Evolutionary conservation across 2,113 vertebrate genomes (phyloP), one percentile per base, ranked within the genome.

Genomic region (Pituophis catenifer): DNA sequence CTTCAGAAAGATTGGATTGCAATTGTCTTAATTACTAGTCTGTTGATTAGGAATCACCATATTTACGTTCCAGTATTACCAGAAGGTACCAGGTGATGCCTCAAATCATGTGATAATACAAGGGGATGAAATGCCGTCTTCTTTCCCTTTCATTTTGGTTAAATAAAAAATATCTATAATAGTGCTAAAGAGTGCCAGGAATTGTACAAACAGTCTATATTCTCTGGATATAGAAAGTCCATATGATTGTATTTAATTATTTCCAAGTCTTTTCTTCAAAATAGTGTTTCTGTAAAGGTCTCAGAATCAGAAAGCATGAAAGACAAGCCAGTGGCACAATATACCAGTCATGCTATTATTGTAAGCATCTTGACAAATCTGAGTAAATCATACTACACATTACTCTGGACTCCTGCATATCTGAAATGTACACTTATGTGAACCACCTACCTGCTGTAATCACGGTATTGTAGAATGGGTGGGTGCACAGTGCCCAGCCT

Each of bases 391-490:
- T 95, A 96, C 93, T 86, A 90, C 91, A 59, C 38, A 96, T 98
- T 97, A 97, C 19, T 52, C 90, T 89, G 95, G 96, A 96, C 97
- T 97, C 97, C 96, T 93, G 94, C 96, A 93, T 97, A 91, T 95
- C 93, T 95, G 91, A 97, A 97, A 97, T 97, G 95, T 96, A 94
- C 91, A 75, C 53, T 94, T 97, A 90, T 54, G 57, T 4, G 0
- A 97, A 93, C 95, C 96, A 95, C 97, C 96, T 97, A 96, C 96
- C 92, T 96, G 54, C 95, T 50, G 89, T 98, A 98, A 98, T 98
- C 96, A 97, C 93, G 96, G 94, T 53, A 12, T 96, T 97, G 94
- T 95, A 94, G 59, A 57, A 95, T 96, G 96, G 10, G 92, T 97
- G 95, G 97, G 97, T 98, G 96, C 96, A 91, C 86, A 94, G 95